These are phyloP conservation scores for Pteropus rufus DNA, from an alignment of 2,797 vertebrate genomes.

Conservation along the genomic window DNA sequence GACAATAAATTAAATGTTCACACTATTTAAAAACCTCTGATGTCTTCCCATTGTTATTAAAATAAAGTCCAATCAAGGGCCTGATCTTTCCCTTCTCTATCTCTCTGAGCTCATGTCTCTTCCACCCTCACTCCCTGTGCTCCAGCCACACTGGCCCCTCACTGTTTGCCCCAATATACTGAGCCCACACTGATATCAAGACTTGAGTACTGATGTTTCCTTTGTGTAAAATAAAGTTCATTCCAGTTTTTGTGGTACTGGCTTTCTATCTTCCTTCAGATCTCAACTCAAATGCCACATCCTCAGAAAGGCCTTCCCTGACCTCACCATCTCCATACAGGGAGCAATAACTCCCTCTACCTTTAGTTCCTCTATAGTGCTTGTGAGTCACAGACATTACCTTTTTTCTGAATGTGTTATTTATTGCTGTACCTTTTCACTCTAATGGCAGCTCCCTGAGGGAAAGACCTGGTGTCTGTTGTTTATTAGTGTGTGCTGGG, in stretches of 20 bases:
- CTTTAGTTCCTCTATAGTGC: not conserved
- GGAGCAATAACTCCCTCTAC: not conserved
- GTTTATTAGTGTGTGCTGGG: not conserved
- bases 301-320: not conserved
- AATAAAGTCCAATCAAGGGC: not conserved
- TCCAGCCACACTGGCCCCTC: accelerated
- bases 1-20: not conserved
- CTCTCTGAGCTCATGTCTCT: too few species aligned
- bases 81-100: too few species aligned
- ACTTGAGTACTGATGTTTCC: not conserved
- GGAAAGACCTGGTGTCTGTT: not conserved
- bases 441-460: not conserved
- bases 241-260: not conserved
- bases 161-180: not conserved
- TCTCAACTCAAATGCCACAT: not conserved
- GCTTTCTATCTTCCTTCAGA: not conserved
- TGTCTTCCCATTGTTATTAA: not conserved
- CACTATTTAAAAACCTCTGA: not conserved
- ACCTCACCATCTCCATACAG: not conserved
- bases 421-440: not conserved
- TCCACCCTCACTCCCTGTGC: too few species aligned
- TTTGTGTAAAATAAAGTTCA: not conserved
- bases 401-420: not conserved
- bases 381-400: not conserved
- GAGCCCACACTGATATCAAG: not conserved